These are phyloP conservation scores for Leptocoma aspasia DNA, from an alignment of 2,113 vertebrate species.

Conservation along the genomic window DNA sequence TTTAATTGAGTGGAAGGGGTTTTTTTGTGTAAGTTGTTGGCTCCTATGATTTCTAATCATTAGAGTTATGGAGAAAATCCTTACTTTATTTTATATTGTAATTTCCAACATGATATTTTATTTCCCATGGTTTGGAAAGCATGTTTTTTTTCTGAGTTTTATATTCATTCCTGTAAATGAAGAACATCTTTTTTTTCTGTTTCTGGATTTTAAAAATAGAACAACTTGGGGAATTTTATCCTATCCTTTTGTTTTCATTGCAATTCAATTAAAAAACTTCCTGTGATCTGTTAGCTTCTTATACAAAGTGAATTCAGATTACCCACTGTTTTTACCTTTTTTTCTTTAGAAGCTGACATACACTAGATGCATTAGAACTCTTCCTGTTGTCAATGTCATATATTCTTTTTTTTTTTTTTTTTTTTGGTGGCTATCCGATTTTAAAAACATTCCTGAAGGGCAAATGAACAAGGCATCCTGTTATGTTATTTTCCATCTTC, in stretches of 20 bases:
- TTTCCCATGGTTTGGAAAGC: background rate
- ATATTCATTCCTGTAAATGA: background rate
- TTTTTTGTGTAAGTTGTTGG: background rate
- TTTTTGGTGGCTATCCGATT: background rate
- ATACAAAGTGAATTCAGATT: background rate
- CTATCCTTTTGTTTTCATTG: background rate
- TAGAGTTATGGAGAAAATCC: background rate
- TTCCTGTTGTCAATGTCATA: background rate
- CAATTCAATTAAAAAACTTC: background rate
- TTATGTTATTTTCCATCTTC: background rate
- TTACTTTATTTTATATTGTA: background rate
- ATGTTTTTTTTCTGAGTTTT: background rate
- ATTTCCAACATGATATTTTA: background rate
- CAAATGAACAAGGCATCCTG: background rate
- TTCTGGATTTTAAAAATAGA: background rate
- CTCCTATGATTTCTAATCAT: background rate
- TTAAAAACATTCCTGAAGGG: background rate
- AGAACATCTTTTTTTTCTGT: background rate
- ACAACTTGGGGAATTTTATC: background rate
- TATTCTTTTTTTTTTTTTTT: background rate
- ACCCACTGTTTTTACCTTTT: background rate
- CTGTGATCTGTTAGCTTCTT: background rate
- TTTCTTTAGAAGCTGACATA: background rate
- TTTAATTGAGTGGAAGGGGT: background rate
- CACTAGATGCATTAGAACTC: background rate